phyloP scores from a whole-genome alignment of 2,113 vertebrate genomes.

The Elaphurus davidianus region DNA sequence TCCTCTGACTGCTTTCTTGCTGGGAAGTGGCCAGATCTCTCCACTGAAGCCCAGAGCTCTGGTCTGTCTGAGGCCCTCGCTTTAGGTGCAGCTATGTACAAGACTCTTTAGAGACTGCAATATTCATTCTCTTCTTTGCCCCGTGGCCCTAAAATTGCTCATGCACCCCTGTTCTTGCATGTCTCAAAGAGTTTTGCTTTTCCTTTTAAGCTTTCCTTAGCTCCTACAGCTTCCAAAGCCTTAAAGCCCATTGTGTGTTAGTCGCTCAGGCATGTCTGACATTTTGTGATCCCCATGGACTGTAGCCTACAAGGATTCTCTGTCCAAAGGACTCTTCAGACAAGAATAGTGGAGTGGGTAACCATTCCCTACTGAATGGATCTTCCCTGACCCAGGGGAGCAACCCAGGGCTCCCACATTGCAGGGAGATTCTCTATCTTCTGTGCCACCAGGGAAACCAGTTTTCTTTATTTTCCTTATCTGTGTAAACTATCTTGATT shows the following conservation, averaged over 20 bases:
- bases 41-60: not conserved
- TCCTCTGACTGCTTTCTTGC: not conserved
- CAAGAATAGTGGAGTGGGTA: not conserved
- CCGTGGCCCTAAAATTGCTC: not conserved
- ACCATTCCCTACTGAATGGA: fast-evolving
- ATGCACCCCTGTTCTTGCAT: not conserved
- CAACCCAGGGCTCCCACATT: not conserved
- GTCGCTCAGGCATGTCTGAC: not conserved
- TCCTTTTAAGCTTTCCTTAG: not conserved
- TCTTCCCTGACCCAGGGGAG: not conserved
- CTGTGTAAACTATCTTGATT: not conserved
- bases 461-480: not conserved
- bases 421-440: not conserved
- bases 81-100: not conserved
- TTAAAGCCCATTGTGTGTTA: not conserved
- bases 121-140: not conserved
- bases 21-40: not conserved
- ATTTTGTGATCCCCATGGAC: not conserved
- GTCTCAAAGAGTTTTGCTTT: not conserved
- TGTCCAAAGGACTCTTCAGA: not conserved
- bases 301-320: not conserved
- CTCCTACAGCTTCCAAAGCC: not conserved
- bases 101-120: not conserved
- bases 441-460: not conserved
- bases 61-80: not conserved